Percentiles rank a stretch among this genome's conserved stretches.
Evolutionary conservation across 2,797 vertebrate genomes (phyloP).

Genomic region (Malurus leucopterus): DNA sequence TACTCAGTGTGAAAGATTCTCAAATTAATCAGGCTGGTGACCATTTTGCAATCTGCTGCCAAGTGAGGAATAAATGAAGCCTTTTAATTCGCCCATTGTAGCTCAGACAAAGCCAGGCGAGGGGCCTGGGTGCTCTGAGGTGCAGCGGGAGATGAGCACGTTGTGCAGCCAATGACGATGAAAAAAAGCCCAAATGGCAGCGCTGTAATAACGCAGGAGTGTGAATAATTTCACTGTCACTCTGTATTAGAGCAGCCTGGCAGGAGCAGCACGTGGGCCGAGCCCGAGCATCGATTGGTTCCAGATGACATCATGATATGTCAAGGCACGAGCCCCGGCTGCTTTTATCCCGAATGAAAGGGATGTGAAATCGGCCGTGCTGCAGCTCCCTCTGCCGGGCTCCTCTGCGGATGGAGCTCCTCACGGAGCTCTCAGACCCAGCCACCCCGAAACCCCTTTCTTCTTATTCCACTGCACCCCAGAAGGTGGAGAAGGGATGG

Average conservation of each 20-base stretch:
- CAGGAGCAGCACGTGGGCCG: slow-evolving; percentile 45
- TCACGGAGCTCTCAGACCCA: not conserved
- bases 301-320: slow-evolving; percentile 87
- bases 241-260: slow-evolving; percentile 47
- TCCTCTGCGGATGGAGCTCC: not conserved
- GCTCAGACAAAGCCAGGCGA: not conserved
- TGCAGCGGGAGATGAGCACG: not conserved
- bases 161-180: not conserved
- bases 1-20: not conserved
- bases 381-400: slow-evolving; percentile 69
- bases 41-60: not conserved
- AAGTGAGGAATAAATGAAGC: not conserved
- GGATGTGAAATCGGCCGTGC: not conserved
- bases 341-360: slow-evolving; percentile 1
- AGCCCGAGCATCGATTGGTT: slow-evolving; percentile 77
- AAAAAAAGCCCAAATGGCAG: not conserved
- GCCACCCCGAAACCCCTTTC: not conserved
- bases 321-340: slow-evolving; percentile 20
- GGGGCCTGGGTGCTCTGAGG: not conserved
- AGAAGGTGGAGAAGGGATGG: accelerated
- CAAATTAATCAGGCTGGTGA: slow-evolving; percentile 2
- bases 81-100: not conserved
- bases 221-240: slow-evolving; percentile 60
- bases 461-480: not conserved
- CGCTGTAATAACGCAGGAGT: slow-evolving; percentile 16